Conservation (phyloP, 1,140 invertebrate species). For the Penaeus vannamei region DNA sequence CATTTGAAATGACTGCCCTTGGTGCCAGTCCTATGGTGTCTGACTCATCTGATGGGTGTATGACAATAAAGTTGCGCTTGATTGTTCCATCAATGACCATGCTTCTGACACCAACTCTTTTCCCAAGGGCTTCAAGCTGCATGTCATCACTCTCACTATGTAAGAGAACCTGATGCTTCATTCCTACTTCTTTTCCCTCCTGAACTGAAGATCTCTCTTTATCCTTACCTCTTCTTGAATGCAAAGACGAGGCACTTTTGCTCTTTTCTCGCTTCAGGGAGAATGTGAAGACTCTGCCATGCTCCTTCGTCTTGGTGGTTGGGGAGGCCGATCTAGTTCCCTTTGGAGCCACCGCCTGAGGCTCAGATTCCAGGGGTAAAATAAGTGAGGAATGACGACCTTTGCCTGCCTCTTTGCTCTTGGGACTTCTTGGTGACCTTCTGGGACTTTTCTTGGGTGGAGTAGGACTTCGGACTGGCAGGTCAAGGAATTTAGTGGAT, state of each 20-base stretch:
- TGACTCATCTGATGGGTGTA: constrained; percentile 57
- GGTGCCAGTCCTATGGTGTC: constrained; percentile 57
- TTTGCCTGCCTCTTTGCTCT: constrained; percentile 27
- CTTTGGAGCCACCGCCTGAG: neutral
- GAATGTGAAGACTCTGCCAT: constrained; percentile 42
- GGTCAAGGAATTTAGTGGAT: constrained; percentile 11
- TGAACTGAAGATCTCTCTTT: neutral
- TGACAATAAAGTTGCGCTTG: constrained; percentile 57
- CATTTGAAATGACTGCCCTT: neutral
- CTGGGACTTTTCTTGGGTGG: constrained; percentile 49
- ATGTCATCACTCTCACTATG: neutral
- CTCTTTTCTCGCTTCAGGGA: constrained; percentile 55
- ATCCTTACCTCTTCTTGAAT: constrained; percentile 39
- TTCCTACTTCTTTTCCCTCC: neutral
- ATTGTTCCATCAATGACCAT: constrained; percentile 61
- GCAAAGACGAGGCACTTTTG: constrained; percentile 48
- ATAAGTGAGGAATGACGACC: constrained; percentile 17
- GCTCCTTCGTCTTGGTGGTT: constrained; percentile 18
- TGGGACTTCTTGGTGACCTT: constrained; percentile 38
- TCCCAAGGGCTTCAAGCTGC: constrained; percentile 31
- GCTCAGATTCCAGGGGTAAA: constrained; percentile 2
- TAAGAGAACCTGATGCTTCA: neutral
- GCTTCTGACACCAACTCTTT: constrained; percentile 52
- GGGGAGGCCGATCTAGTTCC: constrained; percentile 55
- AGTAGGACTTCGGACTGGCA: constrained; percentile 55